A percentile compares a stretch with the other conserved stretches of the same genome.
phyloP scores from a whole-genome alignment of 2,888 invertebrate species.

The Dioctria linearis region DNA sequence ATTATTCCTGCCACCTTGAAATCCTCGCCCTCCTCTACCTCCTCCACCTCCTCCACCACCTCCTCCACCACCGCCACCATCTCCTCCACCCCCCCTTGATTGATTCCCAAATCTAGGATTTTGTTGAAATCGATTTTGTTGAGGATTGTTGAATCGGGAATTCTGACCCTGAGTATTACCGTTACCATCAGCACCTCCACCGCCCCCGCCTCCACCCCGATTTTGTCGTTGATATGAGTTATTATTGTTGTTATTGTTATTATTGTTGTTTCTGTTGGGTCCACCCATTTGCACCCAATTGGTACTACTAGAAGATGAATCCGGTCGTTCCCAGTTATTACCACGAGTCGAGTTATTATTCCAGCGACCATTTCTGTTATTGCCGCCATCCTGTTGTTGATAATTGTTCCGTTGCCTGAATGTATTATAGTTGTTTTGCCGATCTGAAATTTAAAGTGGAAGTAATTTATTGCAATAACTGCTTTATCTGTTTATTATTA shows the following conservation, averaged over 20 bases:
- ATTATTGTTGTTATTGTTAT: conserved; percentile 4
- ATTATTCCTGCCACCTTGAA: not conserved
- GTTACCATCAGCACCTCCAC: not conserved
- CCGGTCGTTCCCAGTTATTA: conserved; percentile 16
- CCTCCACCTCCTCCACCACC: conserved; percentile 19
- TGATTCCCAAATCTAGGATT: not conserved
- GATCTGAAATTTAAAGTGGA: conserved; percentile 14
- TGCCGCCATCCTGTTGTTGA: not conserved
- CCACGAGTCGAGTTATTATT: not conserved
- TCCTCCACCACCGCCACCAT: conserved; percentile 6
- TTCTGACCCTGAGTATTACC: conserved; percentile 5
- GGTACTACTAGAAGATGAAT: not conserved
- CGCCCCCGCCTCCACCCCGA: not conserved
- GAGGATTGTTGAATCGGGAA: conserved; percentile 22
- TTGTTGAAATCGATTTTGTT: conserved; percentile 10
- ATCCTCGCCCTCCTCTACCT: not conserved
- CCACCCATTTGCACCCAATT: conserved; percentile 21
- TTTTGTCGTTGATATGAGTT: not conserved
- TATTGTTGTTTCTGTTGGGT: conserved; percentile 8
- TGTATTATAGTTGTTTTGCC: conserved; percentile 18
- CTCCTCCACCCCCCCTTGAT: conserved; percentile 10
- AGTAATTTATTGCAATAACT: not conserved
- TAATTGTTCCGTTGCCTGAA: conserved; percentile 21
- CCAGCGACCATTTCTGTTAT: not conserved
- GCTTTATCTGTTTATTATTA: not conserved